Base-by-base conservation (phyloP, 2,113 vertebrate genomes). In the Serilophus lunatus region DNA sequence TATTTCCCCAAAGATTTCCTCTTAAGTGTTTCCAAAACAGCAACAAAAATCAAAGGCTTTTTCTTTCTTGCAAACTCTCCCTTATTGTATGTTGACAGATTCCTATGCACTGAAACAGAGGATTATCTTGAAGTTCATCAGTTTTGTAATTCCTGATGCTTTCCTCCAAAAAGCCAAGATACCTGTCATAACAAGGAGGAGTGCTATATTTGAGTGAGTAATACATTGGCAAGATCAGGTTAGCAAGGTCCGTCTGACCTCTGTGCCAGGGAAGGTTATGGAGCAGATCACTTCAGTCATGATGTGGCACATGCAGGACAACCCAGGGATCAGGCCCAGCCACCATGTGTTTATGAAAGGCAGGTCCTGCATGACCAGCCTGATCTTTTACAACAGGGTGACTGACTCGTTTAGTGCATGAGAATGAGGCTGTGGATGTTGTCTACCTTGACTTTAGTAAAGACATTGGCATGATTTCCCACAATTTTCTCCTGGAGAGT, bases 131-230 rank as follows among this genome's bases (percentile, higher is more conserved):
- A 88, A 90, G n/a, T 72, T 89, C 51, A 22, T 94, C 57, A 42
- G n/a, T 86, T 64, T 57, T 18, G 42, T 82, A 70, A 68, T 70
- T 91, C 57, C 92, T 96, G 84, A 79, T 96, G 66, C 63, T 96
- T 94, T 42, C 74, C 53, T 91, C 80, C 36, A 33, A 82, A 88
- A 80, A 82, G 23, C 50, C 42, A 63, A 76, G 53, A 24, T 61
- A 91, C 78, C 65, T 91, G 56, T 64, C 72, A 83, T 53, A 79
- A 44, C 49, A 69, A 69, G 86, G 78, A 84, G 72, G 36, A 47
- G 13, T 33, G 13, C 18, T 88, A 54, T 81, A 65, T 83, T 63
- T 70, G 66, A 85, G 72, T 90, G 60, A 90, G 38, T 79, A 71
- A 70, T 49, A 86, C 82, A 82, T 89, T 38, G 65, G 84, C 60